A percentile compares a stretch with the other conserved stretches of the same genome.
Evolutionary conservation across 2,113 vertebrate genomes (phyloP).

Genomic region (Lipotes vexillifer): DNA sequence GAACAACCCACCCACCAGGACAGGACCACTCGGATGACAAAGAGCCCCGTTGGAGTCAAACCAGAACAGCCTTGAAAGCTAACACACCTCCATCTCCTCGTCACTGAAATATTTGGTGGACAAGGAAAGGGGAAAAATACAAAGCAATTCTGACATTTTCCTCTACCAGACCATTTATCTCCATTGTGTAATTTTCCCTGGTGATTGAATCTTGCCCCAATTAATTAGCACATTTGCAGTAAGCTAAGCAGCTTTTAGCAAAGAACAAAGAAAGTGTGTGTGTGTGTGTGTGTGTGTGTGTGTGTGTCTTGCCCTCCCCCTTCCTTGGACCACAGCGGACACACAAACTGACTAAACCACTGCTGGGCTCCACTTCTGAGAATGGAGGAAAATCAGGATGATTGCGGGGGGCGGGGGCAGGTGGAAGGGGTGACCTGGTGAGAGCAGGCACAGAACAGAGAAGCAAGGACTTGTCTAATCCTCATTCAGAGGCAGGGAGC

Average conservation of each 20-base stretch:
- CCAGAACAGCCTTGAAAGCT: neutral
- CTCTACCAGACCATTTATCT: neutral
- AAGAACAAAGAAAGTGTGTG: neutral
- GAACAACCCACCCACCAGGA: neutral
- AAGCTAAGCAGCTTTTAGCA: neutral
- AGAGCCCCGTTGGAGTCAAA: neutral
- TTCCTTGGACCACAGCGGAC: neutral
- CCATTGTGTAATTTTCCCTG: neutral
- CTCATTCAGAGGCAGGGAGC: neutral
- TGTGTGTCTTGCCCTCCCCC: neutral
- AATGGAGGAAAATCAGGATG: neutral
- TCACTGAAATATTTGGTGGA: neutral
- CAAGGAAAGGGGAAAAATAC: neutral
- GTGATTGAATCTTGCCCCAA: neutral
- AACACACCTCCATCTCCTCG: neutral
- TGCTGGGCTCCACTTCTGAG: neutral
- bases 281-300: neutral
- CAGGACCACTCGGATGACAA: fast-evolving
- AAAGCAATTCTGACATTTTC: neutral
- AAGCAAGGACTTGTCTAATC: neutral
- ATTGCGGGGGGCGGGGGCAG: no score
- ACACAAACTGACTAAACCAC: neutral
- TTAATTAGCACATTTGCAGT: constrained; percentile 26
- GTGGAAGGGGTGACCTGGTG: neutral
- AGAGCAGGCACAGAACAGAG: neutral